These are phyloP conservation scores for Turdus rufiventris DNA, from an alignment of 2,113 vertebrate genomes.

Conservation along the genomic window DNA sequence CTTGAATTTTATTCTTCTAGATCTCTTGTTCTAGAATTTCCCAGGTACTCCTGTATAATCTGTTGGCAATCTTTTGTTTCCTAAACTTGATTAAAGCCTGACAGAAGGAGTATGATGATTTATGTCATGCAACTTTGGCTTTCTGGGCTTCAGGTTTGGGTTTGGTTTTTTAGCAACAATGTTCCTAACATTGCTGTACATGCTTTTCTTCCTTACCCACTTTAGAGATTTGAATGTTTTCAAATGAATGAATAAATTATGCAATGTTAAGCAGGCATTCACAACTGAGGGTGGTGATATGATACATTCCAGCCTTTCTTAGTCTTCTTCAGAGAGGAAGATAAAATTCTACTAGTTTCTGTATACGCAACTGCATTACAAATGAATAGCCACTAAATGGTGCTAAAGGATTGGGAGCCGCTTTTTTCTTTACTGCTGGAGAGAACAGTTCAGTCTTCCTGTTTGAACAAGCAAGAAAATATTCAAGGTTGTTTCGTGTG, in stretches of 20 bases:
- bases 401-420: conserved; percentile 11
- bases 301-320: background rate
- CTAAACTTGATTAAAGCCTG: background rate
- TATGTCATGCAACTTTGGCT: background rate
- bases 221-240: background rate
- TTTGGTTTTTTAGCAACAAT: background rate
- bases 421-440: background rate
- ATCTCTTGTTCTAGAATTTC: background rate
- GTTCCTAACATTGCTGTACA: background rate
- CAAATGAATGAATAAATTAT: background rate
- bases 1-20: background rate
- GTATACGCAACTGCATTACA: background rate
- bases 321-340: background rate
- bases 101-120: background rate
- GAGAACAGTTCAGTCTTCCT: background rate
- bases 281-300: background rate
- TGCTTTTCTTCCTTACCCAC: background rate
- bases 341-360: background rate
- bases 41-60: background rate
- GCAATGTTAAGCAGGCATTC: background rate
- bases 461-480: background rate
- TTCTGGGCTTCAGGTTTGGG: background rate
- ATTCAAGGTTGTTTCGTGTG: background rate
- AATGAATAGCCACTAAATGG: conserved; percentile 45
- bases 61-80: background rate